These are phyloP conservation scores for Nemoura dubitans DNA, from an alignment of 2,888 invertebrate genomes.

Conservation along the genomic window DNA sequence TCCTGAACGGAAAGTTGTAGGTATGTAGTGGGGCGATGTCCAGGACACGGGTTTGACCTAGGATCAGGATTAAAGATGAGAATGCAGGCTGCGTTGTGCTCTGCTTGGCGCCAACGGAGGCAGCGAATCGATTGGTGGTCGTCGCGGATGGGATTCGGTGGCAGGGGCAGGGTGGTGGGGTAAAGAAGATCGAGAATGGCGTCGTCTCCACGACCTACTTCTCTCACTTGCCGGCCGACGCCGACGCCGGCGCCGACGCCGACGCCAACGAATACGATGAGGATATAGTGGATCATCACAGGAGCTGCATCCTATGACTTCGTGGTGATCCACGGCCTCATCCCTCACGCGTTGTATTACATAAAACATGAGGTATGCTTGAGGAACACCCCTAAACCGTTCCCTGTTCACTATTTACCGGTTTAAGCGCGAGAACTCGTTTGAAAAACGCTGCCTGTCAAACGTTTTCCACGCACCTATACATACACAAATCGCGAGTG, in stretches of 20 bases:
- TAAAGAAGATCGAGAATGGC: not conserved
- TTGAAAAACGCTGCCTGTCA: not conserved
- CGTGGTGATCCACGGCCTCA: not conserved
- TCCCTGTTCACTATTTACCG: slow-evolving; percentile 12
- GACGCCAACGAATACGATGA: not conserved
- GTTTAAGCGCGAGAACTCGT: not conserved
- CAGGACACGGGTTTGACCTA: not conserved
- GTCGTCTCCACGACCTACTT: not conserved
- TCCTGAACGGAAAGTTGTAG: not conserved
- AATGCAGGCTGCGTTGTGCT: not conserved
- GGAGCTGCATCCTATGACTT: not conserved
- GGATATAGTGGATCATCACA: not conserved
- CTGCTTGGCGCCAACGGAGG: not conserved
- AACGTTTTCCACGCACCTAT: not conserved
- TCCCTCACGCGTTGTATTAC: not conserved
- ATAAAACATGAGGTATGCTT: not conserved
- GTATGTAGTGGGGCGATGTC: not conserved
- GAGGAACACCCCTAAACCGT: not conserved
- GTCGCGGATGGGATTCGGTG: not conserved
- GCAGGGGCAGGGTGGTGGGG: not conserved
- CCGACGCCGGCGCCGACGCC: not conserved
- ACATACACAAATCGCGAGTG: not conserved
- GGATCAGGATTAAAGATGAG: slow-evolving; percentile 12
- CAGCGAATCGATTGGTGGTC: not conserved
- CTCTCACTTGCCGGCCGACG: not conserved